Base-by-base conservation (phyloP, 2,113 vertebrate genomes). In the Nothobranchius furzeri region DNA sequence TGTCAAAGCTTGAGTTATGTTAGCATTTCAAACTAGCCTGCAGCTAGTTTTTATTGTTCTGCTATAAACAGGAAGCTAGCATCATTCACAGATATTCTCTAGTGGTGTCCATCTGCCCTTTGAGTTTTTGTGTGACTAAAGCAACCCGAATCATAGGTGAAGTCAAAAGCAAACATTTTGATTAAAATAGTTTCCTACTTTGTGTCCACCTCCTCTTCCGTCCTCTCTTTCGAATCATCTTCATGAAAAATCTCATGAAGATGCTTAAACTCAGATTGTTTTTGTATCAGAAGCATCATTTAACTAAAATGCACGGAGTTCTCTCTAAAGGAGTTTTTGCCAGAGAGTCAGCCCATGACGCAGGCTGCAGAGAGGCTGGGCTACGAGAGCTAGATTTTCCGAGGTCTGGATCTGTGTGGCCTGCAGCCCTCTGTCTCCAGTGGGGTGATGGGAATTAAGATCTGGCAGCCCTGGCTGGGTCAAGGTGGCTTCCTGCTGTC, bases 401-500 rank as follows among this genome's bases (percentile, higher is more conserved):
- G 7, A 9, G 8, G 25, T 55, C 70, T 61, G 47, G 54, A 54
- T 77, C 64, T 64, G 61, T 50, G 24, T 70, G 50, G 49, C 72
- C 75, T 5, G 1, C 13, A n/a, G 55, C 45, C 68, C 62, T 65
- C 49, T 25, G 50, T 69, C 73, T 88, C 80, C 60, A 72, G 49
- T 56, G 60, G 46, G 71, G 54, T 65, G 67, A 72, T 72, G 74
- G 58, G 79, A 87, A 83, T 87, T 77, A 68, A 64, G 78, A 74
- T 73, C 81, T 83, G 81, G 82, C 84, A 78, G 64, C 50, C 74
- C 67, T 48, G 50, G 58, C 62, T 62, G 81, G 88, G 82, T 90
- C 81, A 89, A 87, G 80, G 87, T 88, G 63, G 77, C 70, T 59
- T 82, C 84, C 64, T 56, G 70, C 78, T 77, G 73, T 73, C 74